These are phyloP conservation scores for Tetramorium alpestre DNA, from an alignment of 1,140 invertebrate species.

Conservation along the genomic window DNA sequence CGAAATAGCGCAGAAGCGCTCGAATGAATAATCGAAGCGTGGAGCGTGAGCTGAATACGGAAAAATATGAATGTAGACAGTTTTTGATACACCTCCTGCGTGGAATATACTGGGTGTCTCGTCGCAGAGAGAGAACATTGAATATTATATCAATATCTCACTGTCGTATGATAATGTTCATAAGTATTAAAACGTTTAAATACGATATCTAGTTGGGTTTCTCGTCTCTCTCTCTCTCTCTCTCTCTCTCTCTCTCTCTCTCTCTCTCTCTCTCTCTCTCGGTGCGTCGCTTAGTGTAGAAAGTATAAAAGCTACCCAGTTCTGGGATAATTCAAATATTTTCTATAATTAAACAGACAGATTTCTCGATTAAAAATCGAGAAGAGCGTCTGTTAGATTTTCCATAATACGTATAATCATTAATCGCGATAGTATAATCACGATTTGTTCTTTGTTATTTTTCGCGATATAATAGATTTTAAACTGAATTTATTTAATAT, in stretches of 20 bases:
- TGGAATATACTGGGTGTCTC: conserved; percentile 8
- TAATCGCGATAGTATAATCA: not conserved
- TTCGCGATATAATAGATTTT: not conserved
- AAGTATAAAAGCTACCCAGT: not conserved
- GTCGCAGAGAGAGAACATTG: not conserved
- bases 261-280: too few species aligned
- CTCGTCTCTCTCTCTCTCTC: not conserved
- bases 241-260: too few species aligned
- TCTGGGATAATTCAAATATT: not conserved
- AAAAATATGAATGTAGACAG: conserved; percentile 33
- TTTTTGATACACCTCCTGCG: conserved; percentile 31
- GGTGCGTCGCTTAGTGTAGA: not conserved
- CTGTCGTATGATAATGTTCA: not conserved
- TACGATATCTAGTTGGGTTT: not conserved
- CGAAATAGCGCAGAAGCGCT: conserved; percentile 40
- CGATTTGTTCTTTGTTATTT: not conserved
- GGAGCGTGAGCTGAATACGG: conserved; percentile 57
- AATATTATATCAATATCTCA: not conserved
- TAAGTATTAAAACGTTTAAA: not conserved
- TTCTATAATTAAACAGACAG: not conserved
- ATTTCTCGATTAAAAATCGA: not conserved
- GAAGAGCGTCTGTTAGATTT: not conserved
- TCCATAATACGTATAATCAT: not conserved
- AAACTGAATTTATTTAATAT: not conserved
- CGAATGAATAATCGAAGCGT: conserved; percentile 59